Conservation (phyloP, 2,888 invertebrate species). For the Steromphala cineraria region DNA sequence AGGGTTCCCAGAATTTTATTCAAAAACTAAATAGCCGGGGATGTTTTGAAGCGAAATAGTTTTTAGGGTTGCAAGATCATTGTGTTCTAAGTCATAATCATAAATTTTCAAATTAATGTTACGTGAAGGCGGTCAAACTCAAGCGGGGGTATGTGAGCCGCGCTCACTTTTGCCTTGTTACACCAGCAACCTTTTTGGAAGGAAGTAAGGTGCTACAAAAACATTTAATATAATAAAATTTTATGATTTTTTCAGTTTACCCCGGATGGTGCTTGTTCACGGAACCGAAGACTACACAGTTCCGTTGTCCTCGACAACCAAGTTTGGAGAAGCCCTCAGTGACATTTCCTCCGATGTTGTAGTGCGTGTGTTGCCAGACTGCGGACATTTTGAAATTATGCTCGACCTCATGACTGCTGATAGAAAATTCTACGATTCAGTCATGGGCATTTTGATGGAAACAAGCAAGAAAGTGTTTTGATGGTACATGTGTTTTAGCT, state of each 20-base stretch:
- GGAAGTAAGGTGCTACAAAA: too few relatives aligned
- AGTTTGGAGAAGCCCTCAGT: constrained; percentile 60
- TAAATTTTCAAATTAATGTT: too few relatives aligned
- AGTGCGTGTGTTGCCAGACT: constrained; percentile 65
- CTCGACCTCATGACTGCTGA: constrained; percentile 66
- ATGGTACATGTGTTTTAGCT: background rate
- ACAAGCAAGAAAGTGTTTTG: constrained; percentile 48
- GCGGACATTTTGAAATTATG: constrained; percentile 67
- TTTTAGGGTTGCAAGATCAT: too few relatives aligned
- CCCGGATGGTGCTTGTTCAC: constrained; percentile 67
- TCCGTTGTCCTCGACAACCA: constrained; percentile 60
- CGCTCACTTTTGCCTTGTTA: too few relatives aligned
- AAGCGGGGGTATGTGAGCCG: too few relatives aligned
- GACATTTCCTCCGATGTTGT: constrained; percentile 56
- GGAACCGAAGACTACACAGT: constrained; percentile 68
- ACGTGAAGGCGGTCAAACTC: too few relatives aligned
- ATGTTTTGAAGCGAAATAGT: too few relatives aligned
- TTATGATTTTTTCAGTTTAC: constrained; percentile 69
- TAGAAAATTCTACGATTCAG: constrained; percentile 52
- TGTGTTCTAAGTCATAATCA: too few relatives aligned
- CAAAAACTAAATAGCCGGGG: too few relatives aligned
- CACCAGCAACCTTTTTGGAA: too few relatives aligned
- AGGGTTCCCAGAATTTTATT: too few relatives aligned
- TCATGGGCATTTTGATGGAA: constrained; percentile 61
- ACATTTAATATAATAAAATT: too few relatives aligned